Evolutionary conservation across 2,888 invertebrate species (phyloP), one percentile per base, ranked within the genome.

Genomic region (Ophion slaviceki): DNA sequence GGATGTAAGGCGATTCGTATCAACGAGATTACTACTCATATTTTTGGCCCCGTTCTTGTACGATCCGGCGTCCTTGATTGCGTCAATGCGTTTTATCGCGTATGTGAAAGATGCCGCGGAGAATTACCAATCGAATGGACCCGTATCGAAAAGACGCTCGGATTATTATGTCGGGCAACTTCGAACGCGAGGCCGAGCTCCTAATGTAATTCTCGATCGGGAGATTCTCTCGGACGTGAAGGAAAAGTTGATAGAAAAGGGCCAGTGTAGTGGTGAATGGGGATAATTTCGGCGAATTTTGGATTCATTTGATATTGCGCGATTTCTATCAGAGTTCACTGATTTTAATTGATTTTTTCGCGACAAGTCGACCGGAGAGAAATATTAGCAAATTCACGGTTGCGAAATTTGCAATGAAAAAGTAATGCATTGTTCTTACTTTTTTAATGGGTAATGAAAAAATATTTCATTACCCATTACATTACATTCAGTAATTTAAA

Each of bases 1-100:
- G 40, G 7, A 20, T 36, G 66, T 11, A 71, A 36, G 64, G 83
- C 79, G 72, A 85, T 79, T 68, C 71, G 79, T 78, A 80, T 82
- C 80, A 68, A 59, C 57, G 78, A 53, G 74, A 79, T 75, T 85
- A 68, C 62, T 66, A 75, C 71, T 64, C 64, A 64, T 64, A 72
- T 62, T 71, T 62, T 62, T 40, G 10, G 32, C 40, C 32, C 36
- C 47, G n/a, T 61, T 64, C 71, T 59, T 11, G 47, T 40, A 76
- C 32, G 66, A 53, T 66, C 64, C 36, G 36, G 36, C 53, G 36
- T 66, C 66, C 45, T 64, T 47, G 53, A 76, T 66, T 45, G 53
- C 53, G 66, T 66, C 76, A 36, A 36, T 76, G 66, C 64, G 62
- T 28, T 59, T 47, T 53, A 76, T 76, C 76, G 36, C 66, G 66